phyloP scores from a whole-genome alignment of 2,113 vertebrate genomes.

The Istiophorus platypterus region DNA sequence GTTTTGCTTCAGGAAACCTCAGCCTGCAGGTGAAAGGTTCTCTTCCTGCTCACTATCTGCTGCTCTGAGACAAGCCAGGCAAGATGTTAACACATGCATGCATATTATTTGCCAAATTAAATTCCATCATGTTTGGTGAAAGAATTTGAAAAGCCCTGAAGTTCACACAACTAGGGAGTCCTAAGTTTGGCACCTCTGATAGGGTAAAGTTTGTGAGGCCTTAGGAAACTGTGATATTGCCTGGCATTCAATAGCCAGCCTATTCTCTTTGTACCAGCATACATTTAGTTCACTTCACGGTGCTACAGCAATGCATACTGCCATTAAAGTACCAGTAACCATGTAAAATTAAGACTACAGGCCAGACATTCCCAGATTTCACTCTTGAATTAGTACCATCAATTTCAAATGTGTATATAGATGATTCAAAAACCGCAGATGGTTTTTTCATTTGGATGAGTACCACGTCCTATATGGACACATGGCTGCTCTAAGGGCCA shows the following conservation, averaged over 20 bases:
- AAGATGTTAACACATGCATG: neutral
- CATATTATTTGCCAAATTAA: conserved; percentile 8
- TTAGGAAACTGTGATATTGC: neutral
- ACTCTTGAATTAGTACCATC: conserved; percentile 21
- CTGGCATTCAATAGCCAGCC: conserved; percentile 7
- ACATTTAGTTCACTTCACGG: conserved; percentile 7
- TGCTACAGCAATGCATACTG: neutral
- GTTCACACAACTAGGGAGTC: neutral
- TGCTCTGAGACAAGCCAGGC: neutral
- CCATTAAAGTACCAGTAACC: neutral
- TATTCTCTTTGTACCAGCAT: neutral
- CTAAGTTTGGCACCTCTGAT: neutral
- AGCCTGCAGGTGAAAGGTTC: conserved; percentile 3
- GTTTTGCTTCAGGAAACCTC: conserved; percentile 1
- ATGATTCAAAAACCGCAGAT: conserved; percentile 68
- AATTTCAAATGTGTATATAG: conserved; percentile 38
- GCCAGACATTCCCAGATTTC: neutral
- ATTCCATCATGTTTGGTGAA: neutral
- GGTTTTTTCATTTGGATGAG: conserved; percentile 73
- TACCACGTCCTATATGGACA: conserved; percentile 76
- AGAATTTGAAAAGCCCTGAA: neutral
- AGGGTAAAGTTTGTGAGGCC: neutral
- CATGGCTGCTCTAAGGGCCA: conserved; percentile 74
- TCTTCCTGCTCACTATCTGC: neutral
- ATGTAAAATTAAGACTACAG: neutral